Base-by-base conservation (phyloP, 2,797 vertebrate species). In the Hirundo rustica region DNA sequence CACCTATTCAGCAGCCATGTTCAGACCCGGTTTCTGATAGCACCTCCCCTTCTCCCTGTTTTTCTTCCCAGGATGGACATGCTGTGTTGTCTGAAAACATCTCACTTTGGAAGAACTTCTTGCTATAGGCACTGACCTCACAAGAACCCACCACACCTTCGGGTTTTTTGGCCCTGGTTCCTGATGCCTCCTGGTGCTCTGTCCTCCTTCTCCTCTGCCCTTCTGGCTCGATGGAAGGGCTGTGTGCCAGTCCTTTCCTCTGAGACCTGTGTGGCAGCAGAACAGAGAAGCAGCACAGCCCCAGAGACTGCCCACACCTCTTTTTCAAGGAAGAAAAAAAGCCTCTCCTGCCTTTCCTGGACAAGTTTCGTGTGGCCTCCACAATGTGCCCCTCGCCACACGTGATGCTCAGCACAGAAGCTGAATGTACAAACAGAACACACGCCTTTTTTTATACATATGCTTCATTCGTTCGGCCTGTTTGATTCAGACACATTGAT, bases 361-460 rank as follows among this genome's bases (percentile, higher is more conserved):
- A 34, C 36, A 30, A 53, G 38, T 27, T 44, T 34, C 17, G 61
- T 1, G 0, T 9, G 17, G 17, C 27, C 51, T 58, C 34, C 50
- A 15, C 22, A 7, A 10, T 0, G 1, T 21, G 44, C 17, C 47
- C 40, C n/a, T 6, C 0, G 0, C 47, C 58, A 13, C 20, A 3
- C 5, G 50, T 8, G 16, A 5, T n/a, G 40, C 61, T 61, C 50
- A 29, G 13, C 55, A 25, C 51, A 57, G 29, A 16, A 50, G 48
- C 62, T 26, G 42, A 45, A 72, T 21, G 38, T 50, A 36, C 68
- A 88, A 81, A 74, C 45, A 47, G 20, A 47, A 47, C 30, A 25
- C 9, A 0, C 0, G 2, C 3, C 10, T 42, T 62, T 77, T 77
- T 80, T 57, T 50, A 62, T 61, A 50, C 13, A 25, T 23, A 27